Evolutionary conservation across 2,888 invertebrate species (phyloP).

Genomic region (Pocota personata): DNA sequence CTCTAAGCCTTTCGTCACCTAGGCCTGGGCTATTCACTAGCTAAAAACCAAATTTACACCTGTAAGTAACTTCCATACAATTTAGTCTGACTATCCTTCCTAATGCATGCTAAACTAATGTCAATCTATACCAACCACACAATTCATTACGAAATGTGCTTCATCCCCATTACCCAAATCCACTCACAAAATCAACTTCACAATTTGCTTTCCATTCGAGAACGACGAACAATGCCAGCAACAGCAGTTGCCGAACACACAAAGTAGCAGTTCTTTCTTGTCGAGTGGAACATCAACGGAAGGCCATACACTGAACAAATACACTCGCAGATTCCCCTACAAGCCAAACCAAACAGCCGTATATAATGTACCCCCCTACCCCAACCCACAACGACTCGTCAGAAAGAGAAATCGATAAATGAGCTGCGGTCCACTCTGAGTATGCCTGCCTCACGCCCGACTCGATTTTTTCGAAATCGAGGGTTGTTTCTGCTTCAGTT

Average conservation of each 20-base stretch:
- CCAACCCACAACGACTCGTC: conserved; percentile 1
- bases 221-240: conserved; percentile 9
- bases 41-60: background rate
- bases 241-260: conserved; percentile 13
- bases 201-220: background rate
- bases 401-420: conserved; percentile 59
- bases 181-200: conserved; percentile 1
- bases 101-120: background rate
- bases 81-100: background rate
- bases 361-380: conserved; percentile 25
- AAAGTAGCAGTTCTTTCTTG: conserved; percentile 9
- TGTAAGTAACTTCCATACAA: background rate
- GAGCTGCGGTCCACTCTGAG: conserved; percentile 19
- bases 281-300: conserved; percentile 32
- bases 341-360: conserved; percentile 6
- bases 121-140: background rate
- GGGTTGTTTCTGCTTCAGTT: conserved; percentile 45
- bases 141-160: conserved; percentile 7
- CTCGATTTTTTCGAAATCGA: conserved; percentile 35
- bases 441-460: conserved; percentile 11
- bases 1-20: no score
- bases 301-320: conserved; percentile 31
- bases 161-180: conserved; percentile 16
- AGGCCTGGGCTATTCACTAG: background rate
- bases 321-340: conserved; percentile 15